phyloP scores from a whole-genome alignment of 2,888 invertebrate species.

The Tupiocoris notatus region DNA sequence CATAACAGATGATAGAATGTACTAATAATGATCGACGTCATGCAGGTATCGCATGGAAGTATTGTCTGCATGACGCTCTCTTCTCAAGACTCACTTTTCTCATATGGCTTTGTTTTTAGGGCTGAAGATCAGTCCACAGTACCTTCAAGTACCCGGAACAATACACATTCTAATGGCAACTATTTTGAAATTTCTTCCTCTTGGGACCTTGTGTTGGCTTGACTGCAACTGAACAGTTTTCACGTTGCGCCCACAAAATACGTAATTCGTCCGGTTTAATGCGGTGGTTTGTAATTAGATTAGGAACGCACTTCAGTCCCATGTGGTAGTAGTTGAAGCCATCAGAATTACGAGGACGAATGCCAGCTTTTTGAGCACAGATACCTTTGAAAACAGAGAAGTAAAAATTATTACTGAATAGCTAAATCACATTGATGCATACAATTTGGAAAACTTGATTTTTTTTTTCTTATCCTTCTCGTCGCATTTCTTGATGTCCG shows the following conservation, averaged over 20 bases:
- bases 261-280: conserved; percentile 54
- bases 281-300: conserved; percentile 60
- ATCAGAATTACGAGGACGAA: conserved; percentile 64
- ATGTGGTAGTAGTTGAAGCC: conserved; percentile 61
- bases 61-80: too few relatives aligned
- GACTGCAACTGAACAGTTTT: conserved; percentile 51
- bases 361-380: conserved; percentile 62
- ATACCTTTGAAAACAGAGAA: conserved; percentile 55
- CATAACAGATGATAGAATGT: too few relatives aligned
- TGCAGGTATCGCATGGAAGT: too few relatives aligned
- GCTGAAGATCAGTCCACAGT: too few relatives aligned
- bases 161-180: conserved; percentile 22
- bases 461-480: too few relatives aligned
- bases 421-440: background rate
- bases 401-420: too few relatives aligned
- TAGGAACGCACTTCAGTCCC: conserved; percentile 56
- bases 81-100: too few relatives aligned
- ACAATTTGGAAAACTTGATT: background rate
- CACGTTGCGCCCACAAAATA: conserved; percentile 51
- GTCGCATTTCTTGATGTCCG: too few relatives aligned
- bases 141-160: too few relatives aligned
- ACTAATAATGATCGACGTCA: too few relatives aligned
- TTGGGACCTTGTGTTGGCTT: conserved; percentile 47
- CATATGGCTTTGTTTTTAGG: too few relatives aligned
- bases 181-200: conserved; percentile 12